phyloP scores from a whole-genome alignment of 2,888 invertebrate species.

The Macropis europaea region DNA sequence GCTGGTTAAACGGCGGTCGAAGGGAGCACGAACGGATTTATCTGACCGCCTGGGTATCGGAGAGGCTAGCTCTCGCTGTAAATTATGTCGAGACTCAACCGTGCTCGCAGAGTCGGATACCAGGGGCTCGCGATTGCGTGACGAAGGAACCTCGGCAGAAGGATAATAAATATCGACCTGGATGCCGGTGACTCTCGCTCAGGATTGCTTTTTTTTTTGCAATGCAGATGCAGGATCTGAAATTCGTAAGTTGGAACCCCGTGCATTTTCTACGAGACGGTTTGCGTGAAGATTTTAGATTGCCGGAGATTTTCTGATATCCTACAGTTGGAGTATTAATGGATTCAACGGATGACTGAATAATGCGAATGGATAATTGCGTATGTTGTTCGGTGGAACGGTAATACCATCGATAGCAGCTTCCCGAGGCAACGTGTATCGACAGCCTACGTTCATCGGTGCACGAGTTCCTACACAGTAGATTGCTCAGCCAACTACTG shows the following conservation, averaged over 20 bases:
- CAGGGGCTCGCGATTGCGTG: conserved; percentile 61
- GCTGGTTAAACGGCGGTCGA: background rate
- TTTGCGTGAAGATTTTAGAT: too few relatives aligned
- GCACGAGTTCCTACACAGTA: conserved; percentile 39
- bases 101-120: conserved; percentile 48
- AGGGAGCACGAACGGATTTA: conserved; percentile 43
- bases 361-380: too few relatives aligned
- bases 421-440: background rate
- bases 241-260: background rate
- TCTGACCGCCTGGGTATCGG: conserved; percentile 36
- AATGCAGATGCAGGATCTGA: conserved; percentile 11
- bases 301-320: too few relatives aligned
- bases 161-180: conserved; percentile 61
- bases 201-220: conserved; percentile 26
- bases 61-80: conserved; percentile 32
- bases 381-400: background rate
- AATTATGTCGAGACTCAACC: conserved; percentile 43
- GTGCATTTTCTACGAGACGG: background rate
- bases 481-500: conserved; percentile 18
- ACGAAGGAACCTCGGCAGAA: conserved; percentile 44
- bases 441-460: conserved; percentile 19
- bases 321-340: too few relatives aligned
- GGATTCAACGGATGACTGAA: too few relatives aligned
- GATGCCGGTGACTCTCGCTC: conserved; percentile 15
- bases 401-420: background rate